Evolutionary conservation across 2,113 vertebrate species (phyloP).

Genomic region (Oreochromis spilurus): DNA sequence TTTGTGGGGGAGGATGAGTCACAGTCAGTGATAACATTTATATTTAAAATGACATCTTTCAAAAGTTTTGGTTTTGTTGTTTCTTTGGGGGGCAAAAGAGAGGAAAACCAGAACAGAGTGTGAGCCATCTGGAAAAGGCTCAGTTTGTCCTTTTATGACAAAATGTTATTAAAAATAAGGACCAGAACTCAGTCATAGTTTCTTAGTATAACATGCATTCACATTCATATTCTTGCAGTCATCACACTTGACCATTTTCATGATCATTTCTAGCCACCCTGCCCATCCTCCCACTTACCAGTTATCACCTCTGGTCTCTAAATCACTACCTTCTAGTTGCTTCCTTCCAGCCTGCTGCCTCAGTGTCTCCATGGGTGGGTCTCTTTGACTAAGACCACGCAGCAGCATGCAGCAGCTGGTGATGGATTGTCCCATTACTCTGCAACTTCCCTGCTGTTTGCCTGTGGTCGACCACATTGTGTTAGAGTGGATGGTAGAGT

Average conservation of each 20-base stretch:
- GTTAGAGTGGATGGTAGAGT: slow-evolving; percentile 29
- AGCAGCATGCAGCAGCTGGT: slow-evolving; percentile 42
- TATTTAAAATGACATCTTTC: neutral
- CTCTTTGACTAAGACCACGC: slow-evolving; percentile 51
- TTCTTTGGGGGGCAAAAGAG: neutral
- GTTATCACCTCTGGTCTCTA: slow-evolving; percentile 39
- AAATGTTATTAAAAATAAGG: neutral
- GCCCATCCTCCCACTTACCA: neutral
- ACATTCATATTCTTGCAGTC: neutral
- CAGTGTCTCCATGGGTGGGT: slow-evolving; percentile 38
- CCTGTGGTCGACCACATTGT: slow-evolving; percentile 46
- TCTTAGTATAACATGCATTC: neutral
- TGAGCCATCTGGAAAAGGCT: neutral
- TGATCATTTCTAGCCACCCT: neutral
- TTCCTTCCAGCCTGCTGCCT: slow-evolving; percentile 19
- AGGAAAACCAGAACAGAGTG: neutral
- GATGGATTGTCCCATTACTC: slow-evolving; percentile 71
- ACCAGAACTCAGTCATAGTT: neutral
- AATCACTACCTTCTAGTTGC: slow-evolving; percentile 31
- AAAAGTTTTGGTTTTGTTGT: neutral
- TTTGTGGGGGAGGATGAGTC: neutral
- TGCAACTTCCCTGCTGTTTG: slow-evolving; percentile 56
- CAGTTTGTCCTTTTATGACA: neutral
- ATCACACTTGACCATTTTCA: neutral
- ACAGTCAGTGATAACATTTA: neutral